Percentiles rank a stretch among this genome's conserved stretches.
Evolutionary conservation across 2,797 vertebrate genomes (phyloP).

Genomic region (Coccyzus lansbergi): DNA sequence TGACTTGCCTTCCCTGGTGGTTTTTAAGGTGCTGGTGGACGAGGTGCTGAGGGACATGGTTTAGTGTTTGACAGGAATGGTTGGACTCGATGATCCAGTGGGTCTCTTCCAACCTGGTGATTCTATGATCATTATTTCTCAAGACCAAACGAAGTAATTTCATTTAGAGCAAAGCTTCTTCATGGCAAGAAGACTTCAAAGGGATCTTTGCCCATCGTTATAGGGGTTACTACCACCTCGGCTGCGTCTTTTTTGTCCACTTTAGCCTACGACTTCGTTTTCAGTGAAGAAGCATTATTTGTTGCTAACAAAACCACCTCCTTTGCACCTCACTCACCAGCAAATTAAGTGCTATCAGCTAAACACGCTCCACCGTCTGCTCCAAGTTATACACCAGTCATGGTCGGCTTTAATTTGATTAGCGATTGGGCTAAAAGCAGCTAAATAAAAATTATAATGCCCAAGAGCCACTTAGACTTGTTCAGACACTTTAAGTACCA

Average conservation of each 20-base stretch:
- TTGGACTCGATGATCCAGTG: no score
- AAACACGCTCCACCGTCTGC: neutral
- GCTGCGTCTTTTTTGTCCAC: neutral
- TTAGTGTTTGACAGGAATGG: no score
- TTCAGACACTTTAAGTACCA: constrained; percentile 60
- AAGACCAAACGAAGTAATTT: neutral
- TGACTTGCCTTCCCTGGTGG: no score
- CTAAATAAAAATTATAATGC: constrained; percentile 65
- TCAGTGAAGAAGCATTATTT: neutral
- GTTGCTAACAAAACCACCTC: neutral
- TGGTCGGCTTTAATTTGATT: constrained; percentile 64
- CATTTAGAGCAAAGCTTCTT: neutral
- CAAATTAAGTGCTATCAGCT: constrained; percentile 1
- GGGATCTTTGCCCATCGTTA: neutral
- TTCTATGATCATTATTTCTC: neutral
- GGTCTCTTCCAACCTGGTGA: no score
- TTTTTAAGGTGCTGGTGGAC: no score
- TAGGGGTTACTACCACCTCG: neutral
- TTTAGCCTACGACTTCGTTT: neutral
- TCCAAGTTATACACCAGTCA: constrained; percentile 20
- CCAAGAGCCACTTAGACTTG: constrained; percentile 60
- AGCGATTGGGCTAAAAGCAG: constrained; percentile 62
- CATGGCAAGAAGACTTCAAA: neutral
- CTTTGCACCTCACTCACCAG: neutral
- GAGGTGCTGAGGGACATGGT: no score